Evolutionary conservation across 2,797 vertebrate species (phyloP), one percentile per base, ranked within the genome.

Genomic region (Cirrhinus molitorella): DNA sequence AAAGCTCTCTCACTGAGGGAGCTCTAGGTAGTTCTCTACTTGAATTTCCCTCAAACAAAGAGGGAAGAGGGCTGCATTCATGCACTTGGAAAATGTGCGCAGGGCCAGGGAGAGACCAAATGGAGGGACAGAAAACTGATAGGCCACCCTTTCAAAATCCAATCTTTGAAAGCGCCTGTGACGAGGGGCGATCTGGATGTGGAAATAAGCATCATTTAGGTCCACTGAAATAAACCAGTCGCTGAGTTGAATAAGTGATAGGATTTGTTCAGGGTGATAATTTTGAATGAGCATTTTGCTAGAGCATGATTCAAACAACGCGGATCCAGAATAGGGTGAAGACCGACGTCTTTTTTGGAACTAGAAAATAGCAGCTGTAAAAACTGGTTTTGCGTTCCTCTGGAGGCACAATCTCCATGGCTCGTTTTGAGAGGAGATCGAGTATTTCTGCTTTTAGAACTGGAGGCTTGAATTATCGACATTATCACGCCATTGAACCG

Each of bases 281-380:
- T 73, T 25, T 19, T 21, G 47, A 72, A 49, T 23, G 23, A 28
- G 5, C 3, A 4, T 49, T 12, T 73, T 28, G 8, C 47, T 5
- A 73, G 25, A 3, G 14, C 0, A 0, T 3, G 5, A 14, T 47
- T 31, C 10, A 73, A 8, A 11, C 3, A 1, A 19, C 1, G 2
- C 19, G 53, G 14, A 5, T 73, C 25, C 9, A 53, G 25, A 17
- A 31, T 53, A 12, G 25, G 47, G 5, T 2, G 1, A 0, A 73
- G 16, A 6, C 21, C 7, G 19, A 34, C 16, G 2, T 73, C 9
- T 31, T 49, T 28, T 73, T 73, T 51, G 9, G 25, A 23, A 53
- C 45, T 23, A 34, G 3, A 51, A 53, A 53, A 19, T 45, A 13
- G 13, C 11, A 12, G 43, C 43, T 45, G 43, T 45, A 13, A 45